Evolutionary conservation across 2,888 invertebrate species (phyloP).

Genomic region (Cantharis lateralis): DNA sequence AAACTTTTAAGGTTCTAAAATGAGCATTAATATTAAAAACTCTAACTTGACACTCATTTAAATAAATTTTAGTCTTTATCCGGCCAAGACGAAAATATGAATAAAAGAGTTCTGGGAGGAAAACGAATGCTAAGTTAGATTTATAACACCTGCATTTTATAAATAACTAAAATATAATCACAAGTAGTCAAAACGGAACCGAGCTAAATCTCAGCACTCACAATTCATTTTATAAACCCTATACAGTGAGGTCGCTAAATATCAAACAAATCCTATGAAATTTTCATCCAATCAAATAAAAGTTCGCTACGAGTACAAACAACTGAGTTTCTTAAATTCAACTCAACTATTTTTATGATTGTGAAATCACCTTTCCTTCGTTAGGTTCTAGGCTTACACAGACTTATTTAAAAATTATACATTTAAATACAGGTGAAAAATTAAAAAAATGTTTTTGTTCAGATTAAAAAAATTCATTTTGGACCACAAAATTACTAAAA

Average conservation of each 20-base stretch:
- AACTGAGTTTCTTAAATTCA: too few relatives aligned
- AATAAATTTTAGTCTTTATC: constrained; percentile 33
- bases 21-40: constrained; percentile 34
- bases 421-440: too few relatives aligned
- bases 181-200: constrained; percentile 6
- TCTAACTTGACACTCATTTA: constrained; percentile 34
- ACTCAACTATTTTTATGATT: too few relatives aligned
- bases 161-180: constrained; percentile 30
- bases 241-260: neutral
- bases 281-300: too few relatives aligned
- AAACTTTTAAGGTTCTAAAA: constrained; percentile 28
- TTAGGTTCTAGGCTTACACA: too few relatives aligned
- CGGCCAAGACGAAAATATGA: constrained; percentile 28
- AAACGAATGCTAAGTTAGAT: constrained; percentile 25
- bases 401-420: too few relatives aligned
- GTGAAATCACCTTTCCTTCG: too few relatives aligned
- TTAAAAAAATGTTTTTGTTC: too few relatives aligned
- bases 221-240: neutral
- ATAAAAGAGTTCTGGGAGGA: constrained; percentile 28
- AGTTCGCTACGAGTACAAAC: too few relatives aligned
- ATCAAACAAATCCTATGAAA: neutral
- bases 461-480: too few relatives aligned
- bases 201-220: neutral
- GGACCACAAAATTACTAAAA: too few relatives aligned
- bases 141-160: constrained; percentile 29